phyloP scores from a whole-genome alignment of 2,797 vertebrate genomes.

The Cryptoblepharus egeriae region DNA sequence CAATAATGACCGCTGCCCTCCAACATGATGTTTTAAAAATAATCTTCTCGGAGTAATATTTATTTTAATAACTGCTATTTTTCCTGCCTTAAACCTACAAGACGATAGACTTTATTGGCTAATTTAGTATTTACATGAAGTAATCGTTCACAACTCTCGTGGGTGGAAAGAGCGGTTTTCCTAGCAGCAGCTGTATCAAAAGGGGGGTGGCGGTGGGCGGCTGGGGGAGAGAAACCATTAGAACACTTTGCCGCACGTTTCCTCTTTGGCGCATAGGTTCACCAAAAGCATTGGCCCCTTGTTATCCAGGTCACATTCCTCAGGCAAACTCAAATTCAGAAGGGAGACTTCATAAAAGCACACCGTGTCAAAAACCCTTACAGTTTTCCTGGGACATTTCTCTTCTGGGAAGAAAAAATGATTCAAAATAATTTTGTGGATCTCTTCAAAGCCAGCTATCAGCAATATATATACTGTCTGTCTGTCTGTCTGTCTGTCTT shows the following conservation, averaged over 20 bases:
- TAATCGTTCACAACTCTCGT: conserved; percentile 62
- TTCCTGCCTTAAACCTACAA: conserved; percentile 32
- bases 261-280: conserved; percentile 74
- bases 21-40: conserved; percentile 26
- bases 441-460: conserved; percentile 70
- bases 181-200: conserved; percentile 58
- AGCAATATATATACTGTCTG: conserved; percentile 68
- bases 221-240: conserved; percentile 3
- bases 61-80: conserved; percentile 38
- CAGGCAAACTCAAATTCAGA: conserved; percentile 60
- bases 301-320: conserved; percentile 67
- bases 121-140: conserved; percentile 71
- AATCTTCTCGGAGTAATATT: conserved; percentile 10
- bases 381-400: conserved; percentile 14
- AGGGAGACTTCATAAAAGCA: conserved; percentile 62
- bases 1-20: conserved; percentile 13
- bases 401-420: background rate
- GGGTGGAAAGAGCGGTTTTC: conserved; percentile 69
- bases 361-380: background rate
- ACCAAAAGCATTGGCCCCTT: conserved; percentile 47
- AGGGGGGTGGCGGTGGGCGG: background rate
- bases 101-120: conserved; percentile 33
- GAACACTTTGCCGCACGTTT: conserved; percentile 72
- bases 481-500: conserved; percentile 70
- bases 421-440: conserved; percentile 64